A percentile compares a stretch with the other conserved stretches of the same genome.
Conservation (phyloP, 2,888 invertebrate species). For the Cotesia congregata region DNA sequence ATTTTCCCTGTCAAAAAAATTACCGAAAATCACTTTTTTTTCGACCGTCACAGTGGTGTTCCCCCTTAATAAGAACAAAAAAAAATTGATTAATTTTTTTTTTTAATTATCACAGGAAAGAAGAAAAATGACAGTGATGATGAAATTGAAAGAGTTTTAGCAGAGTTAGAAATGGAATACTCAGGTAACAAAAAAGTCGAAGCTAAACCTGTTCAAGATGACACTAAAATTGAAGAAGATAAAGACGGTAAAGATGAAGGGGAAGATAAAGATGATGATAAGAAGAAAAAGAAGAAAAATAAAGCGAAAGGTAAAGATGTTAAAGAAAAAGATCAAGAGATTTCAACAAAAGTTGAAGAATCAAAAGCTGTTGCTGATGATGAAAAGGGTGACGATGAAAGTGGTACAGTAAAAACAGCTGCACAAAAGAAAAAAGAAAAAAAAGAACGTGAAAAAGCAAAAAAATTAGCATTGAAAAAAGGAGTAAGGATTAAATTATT, state of each 20-base stretch:
- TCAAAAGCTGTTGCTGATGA: slow-evolving; percentile 24
- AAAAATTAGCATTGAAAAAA: slow-evolving; percentile 80
- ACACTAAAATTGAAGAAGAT: slow-evolving; percentile 53
- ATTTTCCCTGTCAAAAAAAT: no score
- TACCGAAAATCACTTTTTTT: no score
- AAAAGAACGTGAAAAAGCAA: slow-evolving; percentile 84
- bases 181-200: slow-evolving; percentile 73
- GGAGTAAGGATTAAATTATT: slow-evolving; percentile 56
- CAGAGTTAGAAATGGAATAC: slow-evolving; percentile 87
- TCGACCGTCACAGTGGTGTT: no score
- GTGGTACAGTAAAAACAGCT: slow-evolving; percentile 80
- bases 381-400: slow-evolving; percentile 70
- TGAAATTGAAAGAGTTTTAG: slow-evolving; percentile 86
- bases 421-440: slow-evolving; percentile 93
- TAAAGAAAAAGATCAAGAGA: slow-evolving; percentile 59
- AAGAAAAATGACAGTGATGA: slow-evolving; percentile 84
- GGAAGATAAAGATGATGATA: slow-evolving; percentile 36
- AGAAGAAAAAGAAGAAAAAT: slow-evolving; percentile 53
- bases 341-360: slow-evolving; percentile 54
- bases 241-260: slow-evolving; percentile 63
- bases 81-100: slow-evolving; percentile 8
- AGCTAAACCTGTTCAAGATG: slow-evolving; percentile 41
- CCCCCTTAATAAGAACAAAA: neutral
- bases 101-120: slow-evolving; percentile 62
- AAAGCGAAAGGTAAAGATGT: slow-evolving; percentile 66